Evolutionary conservation across 1,140 invertebrate genomes (phyloP), one percentile per base, ranked within the genome.

Genomic region (Streblospio benedicti): DNA sequence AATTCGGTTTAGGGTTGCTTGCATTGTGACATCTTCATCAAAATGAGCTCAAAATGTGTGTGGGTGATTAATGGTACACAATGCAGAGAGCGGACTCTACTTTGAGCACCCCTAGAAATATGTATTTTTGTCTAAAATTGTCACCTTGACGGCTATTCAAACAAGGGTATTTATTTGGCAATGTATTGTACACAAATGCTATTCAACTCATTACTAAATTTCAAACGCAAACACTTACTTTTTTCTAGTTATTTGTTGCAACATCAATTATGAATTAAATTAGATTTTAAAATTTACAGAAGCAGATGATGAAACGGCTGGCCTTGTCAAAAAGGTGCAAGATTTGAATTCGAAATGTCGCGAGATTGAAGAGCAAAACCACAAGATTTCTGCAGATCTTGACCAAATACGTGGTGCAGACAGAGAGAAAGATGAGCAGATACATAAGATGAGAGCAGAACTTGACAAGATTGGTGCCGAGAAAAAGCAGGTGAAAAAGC

Each of bases 401-500:
- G 53, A 56, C 32, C 53, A 38, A 38, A 43, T 30, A 20, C 53
- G 43, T 38, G 57, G 28, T 6, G 45, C 57, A 4, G 57, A 59
- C 31, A 27, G 45, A 0, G 57, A 50, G 31, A 59, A 59, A 30
- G 57, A 16, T 5, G n/a, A 23, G 2, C 51, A 41, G 23, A 25
- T 60, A 52, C 38, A 47, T 1, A 38, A 27, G 27, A 18, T 60
- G 20, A 31, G 30, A 20, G n/a, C 41, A 55, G 31, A 60, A 3
- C 31, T 66, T 43, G 56, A 63, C 33, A 14, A 20, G 3, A 32
- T 43, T 50, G 50, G 66, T 30, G 58, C 32, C n/a, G 63, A 59
- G 4, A 50, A 67, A 30, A 59, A 66, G 32, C 35, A 51, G 23
- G 63, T 65, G 33, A 56, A 65, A 33, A 50, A 67, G 2, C 30